Base-by-base conservation (phyloP, 2,888 invertebrate genomes). In the Melanostoma mellinum region DNA sequence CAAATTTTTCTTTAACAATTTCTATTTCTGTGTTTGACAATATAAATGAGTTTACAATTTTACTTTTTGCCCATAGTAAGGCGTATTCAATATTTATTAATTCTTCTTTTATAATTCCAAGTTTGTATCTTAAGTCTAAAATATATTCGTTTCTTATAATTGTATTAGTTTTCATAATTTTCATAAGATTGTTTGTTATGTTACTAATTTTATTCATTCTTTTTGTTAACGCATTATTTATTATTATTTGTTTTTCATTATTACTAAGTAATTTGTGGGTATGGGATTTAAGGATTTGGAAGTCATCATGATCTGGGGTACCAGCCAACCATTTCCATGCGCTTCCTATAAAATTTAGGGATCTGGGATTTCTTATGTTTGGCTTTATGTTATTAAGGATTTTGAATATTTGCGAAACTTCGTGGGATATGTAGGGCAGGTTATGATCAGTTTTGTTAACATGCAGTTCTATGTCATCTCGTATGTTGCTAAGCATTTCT, bases 271-370 rank as follows among this genome's bases (percentile, higher is more conserved):
- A 1, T 2, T 68, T 68, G 35, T 55, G 68, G 6, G 20, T 68
- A 20, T 68, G 68, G 20, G 53, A 33, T 55, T 55, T 55, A 0
- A 68, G 2, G 8, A 68, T 35, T 44, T 55, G 33, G 36, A 68
- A 68, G 30, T 68, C 55, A 9, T 68, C 68, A 42, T 55, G 68
- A 40, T 55, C 68, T 3, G 55, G 55, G 20, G 20, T 55, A 10
- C 55, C 44, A 10, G 44, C 55, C n/a, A 44, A n/a, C 55, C 68
- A 68, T 55, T 65, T 65, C 38, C 50, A 65, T 33, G 68, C 68
- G 8, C 30, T 68, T 68, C 53, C 58, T 38, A 58, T 6, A 6
- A 42, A 58, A 40, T 42, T 55, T 36, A 55, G 20, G 30, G 52
- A 52, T 52, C 52, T 52, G 32, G 60, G 60, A 60, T 6, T 10